A percentile compares a stretch with the other conserved stretches of the same genome.
Evolutionary conservation across 2,888 invertebrate species (phyloP).

Genomic region (Cosmia trapezina): DNA sequence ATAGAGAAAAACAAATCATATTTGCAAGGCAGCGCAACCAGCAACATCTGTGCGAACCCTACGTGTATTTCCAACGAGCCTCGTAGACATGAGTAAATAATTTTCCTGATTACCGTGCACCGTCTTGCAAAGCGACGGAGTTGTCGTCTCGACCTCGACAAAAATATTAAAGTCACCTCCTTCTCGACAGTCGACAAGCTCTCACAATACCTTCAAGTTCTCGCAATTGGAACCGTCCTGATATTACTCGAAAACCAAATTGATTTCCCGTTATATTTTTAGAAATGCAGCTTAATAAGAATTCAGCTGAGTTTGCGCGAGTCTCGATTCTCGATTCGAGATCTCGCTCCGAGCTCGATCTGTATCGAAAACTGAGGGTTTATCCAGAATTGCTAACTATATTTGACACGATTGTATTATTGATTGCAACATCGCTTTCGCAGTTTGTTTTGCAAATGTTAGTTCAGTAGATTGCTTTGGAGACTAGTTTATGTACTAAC

Average conservation of each 20-base stretch:
- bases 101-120: conserved; percentile 88
- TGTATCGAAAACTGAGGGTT: conserved; percentile 52
- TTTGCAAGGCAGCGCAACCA: too few relatives aligned
- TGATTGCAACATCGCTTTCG: conserved; percentile 51
- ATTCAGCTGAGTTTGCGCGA: conserved; percentile 59
- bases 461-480: conserved; percentile 60
- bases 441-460: conserved; percentile 58
- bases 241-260: conserved; percentile 80
- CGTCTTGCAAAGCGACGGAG: conserved; percentile 76
- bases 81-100: conserved; percentile 89
- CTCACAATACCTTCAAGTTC: conserved; percentile 67
- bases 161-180: conserved; percentile 84
- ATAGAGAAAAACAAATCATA: too few relatives aligned
- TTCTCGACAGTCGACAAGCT: conserved; percentile 47
- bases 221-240: conserved; percentile 73
- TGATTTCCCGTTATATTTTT: conserved; percentile 82
- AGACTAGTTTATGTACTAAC: conserved; percentile 53
- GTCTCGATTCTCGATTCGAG: conserved; percentile 38
- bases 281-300: conserved; percentile 73
- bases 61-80: conserved; percentile 74
- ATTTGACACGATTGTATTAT: conserved; percentile 58
- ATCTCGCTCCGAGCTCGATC: conserved; percentile 25
- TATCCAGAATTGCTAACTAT: conserved; percentile 48
- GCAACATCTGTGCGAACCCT: conserved; percentile 73
- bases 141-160: conserved; percentile 78